Evolutionary conservation across 2,113 vertebrate genomes (phyloP), one percentile per base, ranked within the genome.

Genomic region (Zingel zingel): DNA sequence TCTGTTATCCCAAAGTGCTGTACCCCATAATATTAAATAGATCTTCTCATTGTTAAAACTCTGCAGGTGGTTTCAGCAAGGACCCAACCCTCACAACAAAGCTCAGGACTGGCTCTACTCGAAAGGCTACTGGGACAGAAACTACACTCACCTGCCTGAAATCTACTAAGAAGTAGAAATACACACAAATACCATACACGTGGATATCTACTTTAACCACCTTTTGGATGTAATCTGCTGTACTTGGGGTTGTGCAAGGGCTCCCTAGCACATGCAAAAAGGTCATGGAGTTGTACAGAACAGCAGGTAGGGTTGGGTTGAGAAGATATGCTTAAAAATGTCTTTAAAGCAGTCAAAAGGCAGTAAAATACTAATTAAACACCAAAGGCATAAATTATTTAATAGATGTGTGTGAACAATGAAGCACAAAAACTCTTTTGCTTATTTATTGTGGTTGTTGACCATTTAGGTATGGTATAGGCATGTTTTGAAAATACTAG

Each of bases 121-220:
- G 56, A 98, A 97, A 87, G 96, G 96, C 90, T 99, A 99, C 95
- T 99, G 98, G 98, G 97, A 98, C 92, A 96, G 98, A 92, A 97
- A 95, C 93, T 99, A 98, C 94, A 93, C 94, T 84, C 96, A 95
- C 78, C 92, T 98, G 86, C 97, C 97, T 83, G 97, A 99, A 86
- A 99, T 99, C 95, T 99, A 99, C 95, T 99, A 95, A 97, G 3
- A 82, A 47, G 68, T 57, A 84, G 18, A 85, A 70, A 54, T 54
- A 56, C 30, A 58, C 57, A 39, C 36, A 77, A 43, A 53, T 21
- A 77, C 62, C 23, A 61, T 14, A 77, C 23, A 77, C 45, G 12
- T 45, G 23, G 59, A 56, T 27, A 59, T 71, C 77, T 68, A 63
- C 47, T 74, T 33, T 45, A 61, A 81, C 56, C 47, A 84, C 61